Percentiles rank a stretch among this genome's conserved stretches.
phyloP scores from a whole-genome alignment of 2,113 vertebrate genomes.

The Callocephalon fimbriatum region DNA sequence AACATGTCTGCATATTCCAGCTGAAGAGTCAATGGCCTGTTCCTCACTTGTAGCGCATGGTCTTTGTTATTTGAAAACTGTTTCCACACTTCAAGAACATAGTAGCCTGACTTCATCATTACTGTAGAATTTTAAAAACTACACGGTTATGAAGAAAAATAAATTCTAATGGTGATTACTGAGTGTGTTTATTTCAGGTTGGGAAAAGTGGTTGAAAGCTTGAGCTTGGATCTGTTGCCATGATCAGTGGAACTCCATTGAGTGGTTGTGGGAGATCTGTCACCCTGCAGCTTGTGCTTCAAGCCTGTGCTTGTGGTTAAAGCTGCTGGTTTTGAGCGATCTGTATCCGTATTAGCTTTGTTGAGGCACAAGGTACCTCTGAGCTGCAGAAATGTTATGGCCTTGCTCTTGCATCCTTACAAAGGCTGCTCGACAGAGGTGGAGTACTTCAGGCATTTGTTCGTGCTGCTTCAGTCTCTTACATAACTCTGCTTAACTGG shows the following conservation, averaged over 20 bases:
- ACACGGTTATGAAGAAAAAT: slow-evolving; percentile 54
- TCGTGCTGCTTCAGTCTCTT: background rate
- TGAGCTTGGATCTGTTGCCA: background rate
- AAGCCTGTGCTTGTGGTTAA: fast-evolving
- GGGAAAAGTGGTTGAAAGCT: background rate
- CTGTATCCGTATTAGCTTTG: background rate
- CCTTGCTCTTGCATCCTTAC: background rate
- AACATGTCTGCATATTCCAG: slow-evolving; percentile 31
- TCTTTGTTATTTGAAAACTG: slow-evolving; percentile 43
- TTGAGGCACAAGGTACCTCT: background rate
- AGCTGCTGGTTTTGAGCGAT: background rate
- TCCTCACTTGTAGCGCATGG: slow-evolving; percentile 46
- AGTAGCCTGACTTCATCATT: slow-evolving; percentile 15
- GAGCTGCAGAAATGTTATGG: background rate
- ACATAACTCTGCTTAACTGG: background rate
- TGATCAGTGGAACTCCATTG: background rate
- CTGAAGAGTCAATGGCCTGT: slow-evolving; percentile 23
- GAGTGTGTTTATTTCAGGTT: background rate
- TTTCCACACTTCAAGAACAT: slow-evolving; percentile 36
- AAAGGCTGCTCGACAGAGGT: background rate
- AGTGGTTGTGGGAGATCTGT: background rate
- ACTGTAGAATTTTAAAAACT: slow-evolving; percentile 60
- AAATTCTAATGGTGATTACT: slow-evolving; percentile 47
- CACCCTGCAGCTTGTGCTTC: fast-evolving
- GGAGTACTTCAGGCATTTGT: background rate